Base-by-base conservation (phyloP, 2,888 invertebrate genomes). In the Sesia bembeciformis region DNA sequence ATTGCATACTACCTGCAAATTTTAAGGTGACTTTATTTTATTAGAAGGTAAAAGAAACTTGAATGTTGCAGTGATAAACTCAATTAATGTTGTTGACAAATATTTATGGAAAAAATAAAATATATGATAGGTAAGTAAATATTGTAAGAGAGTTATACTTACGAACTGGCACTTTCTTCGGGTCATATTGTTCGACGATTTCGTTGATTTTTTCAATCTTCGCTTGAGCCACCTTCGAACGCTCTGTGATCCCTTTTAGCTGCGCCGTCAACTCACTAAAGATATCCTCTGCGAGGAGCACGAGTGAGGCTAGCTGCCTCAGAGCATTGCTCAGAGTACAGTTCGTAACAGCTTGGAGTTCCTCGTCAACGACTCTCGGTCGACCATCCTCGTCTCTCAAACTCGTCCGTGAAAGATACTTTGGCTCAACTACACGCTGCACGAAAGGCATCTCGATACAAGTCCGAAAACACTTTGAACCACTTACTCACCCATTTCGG, bases 91-190 rank as follows among this genome's bases (percentile, higher is more conserved):
- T 23, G 23, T 23, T 23, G 23, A 2, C 23, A 23, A 23, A 23
- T 23, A 23, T 23, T 23, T 23, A 23, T 23, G 2, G 23, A 23
- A 23, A 23, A 23, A 23, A 1, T 23, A 23, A 23, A 23, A 23
- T 23, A 23, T 23, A 23, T 23, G 23, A 23, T 23, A 23, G 23
- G 23, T 23, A 23, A 23, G 23, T 23, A 23, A 23, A 23, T 23
- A 23, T 23, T 23, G 2, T 23, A 23, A 46, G 23, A 43, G 23
- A 46, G 8, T 46, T 8, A 54, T 90, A 97, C 97, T 97, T 91
- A 97, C 97, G 97, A 91, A 97, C 96, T 94, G 96, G 93, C 78
- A 97, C 95, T 85, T 94, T 94, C 91, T 96, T 96, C 58, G 97
- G 96, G 84, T 97, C 96, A 85, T 93, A 94, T 61, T 90, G 90